These are phyloP conservation scores for Pipa parva DNA, from an alignment of 2,113 vertebrate genomes.

Conservation along the genomic window DNA sequence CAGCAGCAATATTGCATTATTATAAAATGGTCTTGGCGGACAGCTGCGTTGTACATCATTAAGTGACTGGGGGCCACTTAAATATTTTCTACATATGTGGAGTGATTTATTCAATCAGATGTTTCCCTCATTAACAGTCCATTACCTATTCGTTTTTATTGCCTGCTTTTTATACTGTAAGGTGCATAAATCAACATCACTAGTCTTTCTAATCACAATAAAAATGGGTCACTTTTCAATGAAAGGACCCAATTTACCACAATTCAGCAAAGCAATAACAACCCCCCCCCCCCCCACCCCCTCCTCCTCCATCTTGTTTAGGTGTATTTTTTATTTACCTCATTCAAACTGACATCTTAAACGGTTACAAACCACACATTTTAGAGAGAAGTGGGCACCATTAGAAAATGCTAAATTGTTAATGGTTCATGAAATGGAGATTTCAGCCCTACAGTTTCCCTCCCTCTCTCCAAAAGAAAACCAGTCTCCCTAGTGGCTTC, in stretches of 20 bases:
- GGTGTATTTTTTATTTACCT: constrained; percentile 29
- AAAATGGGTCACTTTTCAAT: neutral
- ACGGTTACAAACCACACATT: constrained; percentile 58
- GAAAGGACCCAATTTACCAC: neutral
- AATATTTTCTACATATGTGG: no score
- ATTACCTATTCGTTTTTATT: no score
- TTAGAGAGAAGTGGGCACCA: constrained; percentile 50
- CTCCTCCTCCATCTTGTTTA: no score
- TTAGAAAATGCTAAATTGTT: constrained; percentile 30
- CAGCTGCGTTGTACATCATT: no score
- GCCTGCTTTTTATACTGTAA: no score
- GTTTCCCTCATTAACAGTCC: neutral
- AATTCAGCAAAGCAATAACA: neutral
- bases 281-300: neutral
- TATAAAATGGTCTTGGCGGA: no score
- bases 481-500: constrained; percentile 60
- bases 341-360: constrained; percentile 61
- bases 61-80: no score
- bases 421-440: constrained; percentile 52
- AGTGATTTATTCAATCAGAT: neutral
- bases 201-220: no score
- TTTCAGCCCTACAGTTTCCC: constrained; percentile 55
- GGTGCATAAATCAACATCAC: no score
- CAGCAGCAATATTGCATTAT: no score
- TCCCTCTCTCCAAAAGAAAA: constrained; percentile 56